These are phyloP conservation scores for Nudaria mundana DNA, from an alignment of 2,888 invertebrate species.

Conservation along the genomic window DNA sequence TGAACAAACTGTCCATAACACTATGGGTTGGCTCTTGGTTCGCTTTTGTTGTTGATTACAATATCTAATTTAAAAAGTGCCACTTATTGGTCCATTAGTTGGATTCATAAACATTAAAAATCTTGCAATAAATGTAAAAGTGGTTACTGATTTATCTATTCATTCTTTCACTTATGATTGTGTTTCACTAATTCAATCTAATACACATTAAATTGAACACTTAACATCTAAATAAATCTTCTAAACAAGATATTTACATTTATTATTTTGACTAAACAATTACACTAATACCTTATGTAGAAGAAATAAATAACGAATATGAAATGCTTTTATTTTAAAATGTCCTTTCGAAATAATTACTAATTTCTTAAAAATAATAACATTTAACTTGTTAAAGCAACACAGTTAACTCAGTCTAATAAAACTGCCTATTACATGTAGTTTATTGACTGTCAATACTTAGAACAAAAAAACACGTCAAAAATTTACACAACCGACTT, in stretches of 20 bases:
- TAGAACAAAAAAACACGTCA: too few relatives aligned
- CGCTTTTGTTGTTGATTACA: constrained; percentile 44
- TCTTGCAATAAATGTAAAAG: constrained; percentile 51
- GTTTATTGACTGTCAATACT: constrained; percentile 65
- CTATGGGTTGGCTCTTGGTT: constrained; percentile 45
- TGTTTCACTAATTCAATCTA: constrained; percentile 69
- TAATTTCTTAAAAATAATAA: constrained; percentile 65
- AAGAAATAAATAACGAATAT: constrained; percentile 80
- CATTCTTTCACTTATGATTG: constrained; percentile 39
- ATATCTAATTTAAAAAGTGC: constrained; percentile 54
- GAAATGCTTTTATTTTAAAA: constrained; percentile 77
- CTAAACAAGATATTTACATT: constrained; percentile 79
- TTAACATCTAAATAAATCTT: constrained; percentile 75
- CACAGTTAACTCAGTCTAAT: constrained; percentile 71
- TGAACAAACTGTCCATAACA: constrained; percentile 67
- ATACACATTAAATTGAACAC: constrained; percentile 75
- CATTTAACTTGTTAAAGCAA: constrained; percentile 63
- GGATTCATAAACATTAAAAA: constrained; percentile 61
- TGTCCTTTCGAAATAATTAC: constrained; percentile 65
- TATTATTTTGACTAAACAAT: constrained; percentile 76
- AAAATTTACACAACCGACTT: too few relatives aligned
- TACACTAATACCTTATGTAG: constrained; percentile 73
- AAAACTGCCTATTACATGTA: constrained; percentile 55
- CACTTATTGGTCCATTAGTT: constrained; percentile 73
- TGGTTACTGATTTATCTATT: constrained; percentile 52